These are phyloP conservation scores for Pterocles burchelli DNA, from an alignment of 2,113 vertebrate species.

Conservation along the genomic window DNA sequence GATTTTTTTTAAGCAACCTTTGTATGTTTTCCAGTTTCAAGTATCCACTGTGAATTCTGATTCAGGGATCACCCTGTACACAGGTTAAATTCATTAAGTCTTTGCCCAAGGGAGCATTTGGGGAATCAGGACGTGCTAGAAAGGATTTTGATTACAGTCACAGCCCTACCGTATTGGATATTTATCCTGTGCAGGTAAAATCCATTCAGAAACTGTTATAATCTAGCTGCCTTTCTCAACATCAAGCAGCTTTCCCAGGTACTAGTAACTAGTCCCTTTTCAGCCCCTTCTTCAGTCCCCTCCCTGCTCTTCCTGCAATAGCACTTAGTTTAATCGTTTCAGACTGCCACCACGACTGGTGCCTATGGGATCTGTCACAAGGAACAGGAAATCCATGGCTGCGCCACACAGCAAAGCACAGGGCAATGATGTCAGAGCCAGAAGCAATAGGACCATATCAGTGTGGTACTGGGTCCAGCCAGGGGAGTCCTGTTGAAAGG, in stretches of 20 bases:
- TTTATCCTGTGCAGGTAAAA: neutral
- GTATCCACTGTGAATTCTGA: neutral
- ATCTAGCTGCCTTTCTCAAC: neutral
- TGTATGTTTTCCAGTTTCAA: neutral
- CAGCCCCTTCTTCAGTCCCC: neutral
- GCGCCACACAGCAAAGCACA: accelerated
- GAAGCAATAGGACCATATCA: neutral
- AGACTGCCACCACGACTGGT: neutral
- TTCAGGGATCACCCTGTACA: neutral
- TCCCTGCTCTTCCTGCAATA: neutral
- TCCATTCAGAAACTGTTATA: neutral
- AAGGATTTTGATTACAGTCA: neutral
- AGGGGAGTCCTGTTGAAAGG: neutral
- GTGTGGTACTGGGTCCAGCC: no score
- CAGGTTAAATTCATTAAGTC: neutral
- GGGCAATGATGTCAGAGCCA: neutral
- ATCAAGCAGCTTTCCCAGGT: neutral
- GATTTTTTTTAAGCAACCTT: neutral
- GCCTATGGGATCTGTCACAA: neutral
- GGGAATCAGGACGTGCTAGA: neutral
- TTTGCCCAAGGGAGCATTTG: neutral
- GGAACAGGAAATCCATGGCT: accelerated
- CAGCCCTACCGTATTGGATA: neutral
- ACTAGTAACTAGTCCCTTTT: neutral
- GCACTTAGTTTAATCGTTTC: neutral